These are phyloP conservation scores for Epistrophe grossulariae DNA, from an alignment of 2,888 invertebrate genomes.

Conservation along the genomic window DNA sequence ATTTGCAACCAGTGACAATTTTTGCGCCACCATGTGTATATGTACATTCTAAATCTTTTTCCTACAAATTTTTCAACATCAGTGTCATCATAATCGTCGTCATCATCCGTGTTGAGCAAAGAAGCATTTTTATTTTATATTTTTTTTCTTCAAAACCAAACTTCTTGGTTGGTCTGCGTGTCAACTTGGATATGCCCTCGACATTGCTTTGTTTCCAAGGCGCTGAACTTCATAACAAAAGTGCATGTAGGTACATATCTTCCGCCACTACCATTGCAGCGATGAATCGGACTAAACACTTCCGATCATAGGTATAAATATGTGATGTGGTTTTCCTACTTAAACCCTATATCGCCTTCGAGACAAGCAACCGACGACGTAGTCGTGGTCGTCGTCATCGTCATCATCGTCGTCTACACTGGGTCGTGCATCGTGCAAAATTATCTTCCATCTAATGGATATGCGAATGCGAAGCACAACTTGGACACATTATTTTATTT, in stretches of 20 bases:
- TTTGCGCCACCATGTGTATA: too few relatives aligned
- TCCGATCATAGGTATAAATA: constrained; percentile 51
- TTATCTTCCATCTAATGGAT: constrained; percentile 74
- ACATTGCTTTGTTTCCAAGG: constrained; percentile 67
- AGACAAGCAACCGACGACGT: background rate
- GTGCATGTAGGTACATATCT: constrained; percentile 42
- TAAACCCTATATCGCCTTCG: constrained; percentile 15
- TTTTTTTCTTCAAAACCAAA: constrained; percentile 18
- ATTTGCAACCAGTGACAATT: too few relatives aligned
- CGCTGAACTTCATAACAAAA: constrained; percentile 65
- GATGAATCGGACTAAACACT: constrained; percentile 39
- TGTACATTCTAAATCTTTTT: too few relatives aligned
- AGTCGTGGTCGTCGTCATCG: background rate
- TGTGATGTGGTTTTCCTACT: constrained; percentile 45
- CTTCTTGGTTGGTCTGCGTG: constrained; percentile 72
- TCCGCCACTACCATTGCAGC: constrained; percentile 33
- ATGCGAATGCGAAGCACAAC: constrained; percentile 61
- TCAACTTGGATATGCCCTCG: constrained; percentile 59
- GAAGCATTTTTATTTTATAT: constrained; percentile 4
- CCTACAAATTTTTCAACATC: constrained; percentile 49
- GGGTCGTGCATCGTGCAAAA: constrained; percentile 72
- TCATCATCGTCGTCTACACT: constrained; percentile 4
- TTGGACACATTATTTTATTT: constrained; percentile 41
- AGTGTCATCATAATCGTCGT: constrained; percentile 56
- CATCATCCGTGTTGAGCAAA: constrained; percentile 18